Conservation (phyloP, 2,797 vertebrate species). For the Pampus argenteus region DNA sequence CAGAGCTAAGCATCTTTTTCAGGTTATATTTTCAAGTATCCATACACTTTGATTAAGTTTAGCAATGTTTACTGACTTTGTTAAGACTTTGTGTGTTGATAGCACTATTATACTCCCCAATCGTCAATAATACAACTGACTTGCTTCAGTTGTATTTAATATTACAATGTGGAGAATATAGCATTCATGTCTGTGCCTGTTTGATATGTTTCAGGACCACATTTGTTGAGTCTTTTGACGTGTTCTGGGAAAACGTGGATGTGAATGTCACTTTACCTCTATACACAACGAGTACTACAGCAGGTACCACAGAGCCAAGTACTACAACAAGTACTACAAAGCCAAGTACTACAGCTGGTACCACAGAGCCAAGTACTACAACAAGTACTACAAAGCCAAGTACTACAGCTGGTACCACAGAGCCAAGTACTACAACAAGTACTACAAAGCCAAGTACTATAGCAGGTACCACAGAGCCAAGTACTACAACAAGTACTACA, state of each 20-base stretch:
- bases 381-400: neutral
- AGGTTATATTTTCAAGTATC: slow-evolving; percentile 53
- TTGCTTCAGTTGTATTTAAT: neutral
- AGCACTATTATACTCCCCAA: too few species aligned
- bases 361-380: neutral
- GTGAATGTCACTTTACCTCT: accelerated
- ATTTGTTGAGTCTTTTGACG: accelerated
- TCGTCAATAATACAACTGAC: neutral
- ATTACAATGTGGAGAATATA: neutral
- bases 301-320: neutral
- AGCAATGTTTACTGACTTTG: neutral
- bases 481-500: neutral
- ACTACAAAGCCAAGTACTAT: neutral
- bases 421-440: neutral
- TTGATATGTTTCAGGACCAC: slow-evolving; percentile 61
- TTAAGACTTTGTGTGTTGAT: too few species aligned
- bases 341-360: neutral
- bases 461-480: neutral
- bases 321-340: neutral
- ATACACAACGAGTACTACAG: neutral
- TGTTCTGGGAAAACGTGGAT: slow-evolving; percentile 29
- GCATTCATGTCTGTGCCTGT: neutral
- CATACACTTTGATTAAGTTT: neutral
- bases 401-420: neutral
- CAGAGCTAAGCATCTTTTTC: slow-evolving; percentile 26